Conservation (phyloP, 2,888 invertebrate species). For the Melangyna quadrimaculata region DNA sequence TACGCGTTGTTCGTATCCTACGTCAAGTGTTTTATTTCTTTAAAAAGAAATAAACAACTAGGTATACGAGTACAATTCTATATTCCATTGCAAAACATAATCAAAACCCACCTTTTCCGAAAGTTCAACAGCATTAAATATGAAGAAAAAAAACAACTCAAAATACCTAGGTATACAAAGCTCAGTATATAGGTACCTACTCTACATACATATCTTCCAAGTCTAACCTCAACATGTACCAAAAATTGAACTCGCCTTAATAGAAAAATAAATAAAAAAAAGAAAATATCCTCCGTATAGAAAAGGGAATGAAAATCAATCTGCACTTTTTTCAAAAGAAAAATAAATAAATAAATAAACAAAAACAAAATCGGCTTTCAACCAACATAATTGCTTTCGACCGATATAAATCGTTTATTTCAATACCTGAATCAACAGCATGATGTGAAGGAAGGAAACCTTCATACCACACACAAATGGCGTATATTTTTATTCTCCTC, state of each 20-base stretch:
- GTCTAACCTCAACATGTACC: neutral
- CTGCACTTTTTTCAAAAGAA: neutral
- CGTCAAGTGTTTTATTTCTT: no score
- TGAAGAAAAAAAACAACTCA: no score
- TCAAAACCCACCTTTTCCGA: no score
- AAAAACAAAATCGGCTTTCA: slow-evolving; percentile 10
- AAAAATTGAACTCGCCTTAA: neutral
- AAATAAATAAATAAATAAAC: neutral
- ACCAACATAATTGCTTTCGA: slow-evolving; percentile 59
- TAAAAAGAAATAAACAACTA: no score
- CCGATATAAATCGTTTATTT: slow-evolving; percentile 70
- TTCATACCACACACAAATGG: neutral
- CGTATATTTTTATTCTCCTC: neutral
- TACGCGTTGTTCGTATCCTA: no score
- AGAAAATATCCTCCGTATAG: neutral
- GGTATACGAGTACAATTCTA: no score
- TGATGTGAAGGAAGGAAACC: slow-evolving; percentile 26
- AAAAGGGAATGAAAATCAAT: slow-evolving; percentile 5
- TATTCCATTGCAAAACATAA: no score
- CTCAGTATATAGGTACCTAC: neutral
- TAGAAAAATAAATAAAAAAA: neutral
- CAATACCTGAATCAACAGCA: slow-evolving; percentile 56
- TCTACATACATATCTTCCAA: neutral
- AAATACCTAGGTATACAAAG: no score
- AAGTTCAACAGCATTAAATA: no score